These are phyloP conservation scores for Eudyptes chrysolophus DNA, from an alignment of 2,113 vertebrate genomes.

Conservation along the genomic window DNA sequence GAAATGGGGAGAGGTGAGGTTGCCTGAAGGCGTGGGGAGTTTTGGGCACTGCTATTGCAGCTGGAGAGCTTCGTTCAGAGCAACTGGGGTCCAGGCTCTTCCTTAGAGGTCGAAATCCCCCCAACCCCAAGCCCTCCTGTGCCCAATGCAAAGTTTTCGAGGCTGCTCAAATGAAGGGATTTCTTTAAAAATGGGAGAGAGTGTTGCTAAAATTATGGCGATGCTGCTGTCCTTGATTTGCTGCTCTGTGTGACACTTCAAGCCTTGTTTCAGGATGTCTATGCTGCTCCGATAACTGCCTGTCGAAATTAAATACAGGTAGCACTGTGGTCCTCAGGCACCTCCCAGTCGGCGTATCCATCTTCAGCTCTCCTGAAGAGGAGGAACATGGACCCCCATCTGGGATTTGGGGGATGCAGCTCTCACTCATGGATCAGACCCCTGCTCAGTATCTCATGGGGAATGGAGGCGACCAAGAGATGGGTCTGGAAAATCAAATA, in stretches of 20 bases:
- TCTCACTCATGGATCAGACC: neutral
- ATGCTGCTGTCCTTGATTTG: neutral
- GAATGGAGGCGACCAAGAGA: neutral
- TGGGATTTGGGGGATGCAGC: neutral
- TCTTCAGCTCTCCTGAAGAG: neutral
- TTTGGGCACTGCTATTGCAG: neutral
- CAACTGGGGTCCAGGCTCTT: neutral
- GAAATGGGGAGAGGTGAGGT: neutral
- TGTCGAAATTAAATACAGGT: neutral
- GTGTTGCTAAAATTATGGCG: neutral
- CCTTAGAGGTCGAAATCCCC: neutral
- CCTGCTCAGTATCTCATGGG: neutral
- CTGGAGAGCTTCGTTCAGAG: fast-evolving
- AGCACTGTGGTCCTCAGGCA: neutral
- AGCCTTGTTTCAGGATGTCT: neutral
- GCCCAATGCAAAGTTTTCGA: neutral
- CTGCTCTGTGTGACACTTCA: neutral
- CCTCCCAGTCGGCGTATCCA: neutral
- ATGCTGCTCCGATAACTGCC: neutral
- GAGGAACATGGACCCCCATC: fast-evolving
- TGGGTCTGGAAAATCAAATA: neutral
- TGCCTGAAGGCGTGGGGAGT: neutral
- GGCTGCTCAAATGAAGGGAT: neutral
- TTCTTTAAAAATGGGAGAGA: neutral
- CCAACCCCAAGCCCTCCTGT: neutral